Percentiles rank a stretch among this genome's conserved stretches.
phyloP scores from a whole-genome alignment of 2,113 vertebrate genomes.

The Anoura caudifer region DNA sequence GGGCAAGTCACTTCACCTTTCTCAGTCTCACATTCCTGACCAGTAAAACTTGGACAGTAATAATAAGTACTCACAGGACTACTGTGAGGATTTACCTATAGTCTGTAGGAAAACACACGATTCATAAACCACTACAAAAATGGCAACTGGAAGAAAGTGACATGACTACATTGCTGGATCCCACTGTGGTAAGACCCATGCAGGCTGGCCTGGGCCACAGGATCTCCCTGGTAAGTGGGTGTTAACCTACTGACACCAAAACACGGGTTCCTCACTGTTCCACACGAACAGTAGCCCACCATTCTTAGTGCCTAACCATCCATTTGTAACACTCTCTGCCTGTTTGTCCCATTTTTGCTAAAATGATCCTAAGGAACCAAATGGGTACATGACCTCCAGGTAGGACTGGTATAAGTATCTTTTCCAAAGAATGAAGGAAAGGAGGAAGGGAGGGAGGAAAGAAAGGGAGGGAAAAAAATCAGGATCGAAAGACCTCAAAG shows the following conservation, averaged over 20 bases:
- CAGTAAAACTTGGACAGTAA: neutral
- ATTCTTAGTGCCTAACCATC: neutral
- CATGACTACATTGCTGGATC: neutral
- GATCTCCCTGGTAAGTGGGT: neutral
- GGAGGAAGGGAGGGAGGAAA: neutral
- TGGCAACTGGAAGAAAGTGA: neutral
- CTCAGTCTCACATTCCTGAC: neutral
- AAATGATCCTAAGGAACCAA: neutral
- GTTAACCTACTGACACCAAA: neutral
- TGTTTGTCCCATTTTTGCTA: neutral
- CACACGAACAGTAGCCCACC: neutral
- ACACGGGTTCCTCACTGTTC: neutral
- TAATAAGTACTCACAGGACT: neutral
- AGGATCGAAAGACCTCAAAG: neutral
- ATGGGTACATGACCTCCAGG: neutral
- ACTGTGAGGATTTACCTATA: neutral
- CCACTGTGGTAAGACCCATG: neutral
- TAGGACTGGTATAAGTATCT: neutral
- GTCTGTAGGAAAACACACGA: neutral
- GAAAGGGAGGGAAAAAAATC: neutral
- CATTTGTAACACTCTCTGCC: neutral
- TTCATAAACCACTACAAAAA: slow-evolving; percentile 20
- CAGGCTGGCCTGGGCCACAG: neutral
- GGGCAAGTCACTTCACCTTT: neutral
- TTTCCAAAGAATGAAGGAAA: neutral